Evolutionary conservation across 2,888 invertebrate genomes (phyloP).

Genomic region (Drosophila rellima): DNA sequence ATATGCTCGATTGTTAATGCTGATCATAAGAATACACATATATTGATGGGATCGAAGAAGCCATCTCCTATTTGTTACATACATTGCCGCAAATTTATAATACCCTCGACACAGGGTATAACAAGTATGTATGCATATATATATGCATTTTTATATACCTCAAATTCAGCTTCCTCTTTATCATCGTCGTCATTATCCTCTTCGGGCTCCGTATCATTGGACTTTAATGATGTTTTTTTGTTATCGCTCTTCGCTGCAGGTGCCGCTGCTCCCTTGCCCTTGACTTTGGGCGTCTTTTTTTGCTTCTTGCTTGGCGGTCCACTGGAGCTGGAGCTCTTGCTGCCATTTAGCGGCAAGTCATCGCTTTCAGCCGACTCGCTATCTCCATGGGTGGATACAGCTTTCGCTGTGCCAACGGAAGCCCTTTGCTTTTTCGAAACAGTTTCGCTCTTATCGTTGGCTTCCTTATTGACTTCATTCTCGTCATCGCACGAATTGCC

Average conservation of each 20-base stretch:
- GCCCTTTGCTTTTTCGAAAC: conserved; percentile 35
- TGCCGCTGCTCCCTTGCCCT: conserved; percentile 17
- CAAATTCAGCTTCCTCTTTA: conserved; percentile 83
- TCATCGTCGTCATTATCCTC: conserved; percentile 80
- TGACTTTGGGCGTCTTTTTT: conserved; percentile 36
- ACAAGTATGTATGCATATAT: not conserved
- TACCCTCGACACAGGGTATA: not conserved
- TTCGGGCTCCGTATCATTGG: conserved; percentile 35
- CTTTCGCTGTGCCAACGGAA: not conserved
- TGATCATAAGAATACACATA: not conserved
- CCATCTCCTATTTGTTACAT: not conserved
- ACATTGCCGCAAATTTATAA: not conserved
- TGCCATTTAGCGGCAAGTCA: conserved; percentile 75
- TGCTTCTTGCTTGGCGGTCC: conserved; percentile 69
- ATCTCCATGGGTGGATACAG: not conserved
- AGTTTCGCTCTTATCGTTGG: conserved; percentile 43
- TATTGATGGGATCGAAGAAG: not conserved
- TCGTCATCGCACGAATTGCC: conserved; percentile 46
- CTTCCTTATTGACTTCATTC: conserved; percentile 25
- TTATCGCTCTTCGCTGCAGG: conserved; percentile 20
- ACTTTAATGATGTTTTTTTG: conserved; percentile 10
- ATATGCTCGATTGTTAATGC: no score
- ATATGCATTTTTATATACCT: conserved; percentile 51
- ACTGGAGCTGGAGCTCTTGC: conserved; percentile 77
- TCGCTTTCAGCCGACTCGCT: conserved; percentile 74